Evolutionary conservation across 2,113 vertebrate species (phyloP).

Genomic region (Girardinichthys multiradiatus): DNA sequence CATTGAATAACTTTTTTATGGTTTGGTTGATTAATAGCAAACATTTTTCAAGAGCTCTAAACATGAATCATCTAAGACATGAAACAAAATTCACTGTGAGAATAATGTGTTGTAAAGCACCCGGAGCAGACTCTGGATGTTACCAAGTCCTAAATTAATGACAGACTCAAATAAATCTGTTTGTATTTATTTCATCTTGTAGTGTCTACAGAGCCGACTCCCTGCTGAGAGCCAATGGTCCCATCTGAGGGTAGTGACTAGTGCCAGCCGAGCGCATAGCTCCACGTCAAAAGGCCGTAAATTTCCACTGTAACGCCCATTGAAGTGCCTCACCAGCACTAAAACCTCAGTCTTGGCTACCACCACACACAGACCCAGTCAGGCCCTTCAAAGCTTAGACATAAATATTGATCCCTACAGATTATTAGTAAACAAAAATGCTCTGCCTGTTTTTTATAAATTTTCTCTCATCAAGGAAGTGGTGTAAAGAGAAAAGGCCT

Average conservation of each 20-base stretch:
- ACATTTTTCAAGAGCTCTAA: neutral
- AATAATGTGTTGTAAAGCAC: conserved; percentile 18
- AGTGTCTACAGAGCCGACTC: conserved; percentile 54
- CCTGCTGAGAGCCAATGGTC: conserved; percentile 57
- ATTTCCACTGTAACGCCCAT: conserved; percentile 58
- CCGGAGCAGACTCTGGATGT: conserved; percentile 28
- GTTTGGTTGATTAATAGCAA: conserved; percentile 3
- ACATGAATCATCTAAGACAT: conserved; percentile 10
- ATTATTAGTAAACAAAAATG: conserved; percentile 70
- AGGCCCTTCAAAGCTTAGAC: conserved; percentile 48
- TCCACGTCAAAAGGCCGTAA: conserved; percentile 60
- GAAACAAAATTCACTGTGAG: conserved; percentile 29
- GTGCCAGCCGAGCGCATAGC: conserved; percentile 68
- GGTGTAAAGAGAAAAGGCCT: conserved; percentile 6
- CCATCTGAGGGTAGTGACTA: conserved; percentile 54
- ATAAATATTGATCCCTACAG: conserved; percentile 66
- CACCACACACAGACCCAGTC: conserved; percentile 60
- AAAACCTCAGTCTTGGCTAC: conserved; percentile 65
- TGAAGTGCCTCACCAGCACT: conserved; percentile 59
- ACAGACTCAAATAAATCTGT: conserved; percentile 57
- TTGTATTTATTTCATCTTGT: conserved; percentile 69
- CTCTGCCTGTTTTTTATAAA: conserved; percentile 47
- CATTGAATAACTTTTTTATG: neutral
- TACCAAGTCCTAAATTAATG: conserved; percentile 56
- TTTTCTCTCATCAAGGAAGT: conserved; percentile 27